Evolutionary conservation across 2,797 vertebrate genomes (phyloP), one percentile per base, ranked within the genome.

Genomic region (Artibeus jamaicensis): DNA sequence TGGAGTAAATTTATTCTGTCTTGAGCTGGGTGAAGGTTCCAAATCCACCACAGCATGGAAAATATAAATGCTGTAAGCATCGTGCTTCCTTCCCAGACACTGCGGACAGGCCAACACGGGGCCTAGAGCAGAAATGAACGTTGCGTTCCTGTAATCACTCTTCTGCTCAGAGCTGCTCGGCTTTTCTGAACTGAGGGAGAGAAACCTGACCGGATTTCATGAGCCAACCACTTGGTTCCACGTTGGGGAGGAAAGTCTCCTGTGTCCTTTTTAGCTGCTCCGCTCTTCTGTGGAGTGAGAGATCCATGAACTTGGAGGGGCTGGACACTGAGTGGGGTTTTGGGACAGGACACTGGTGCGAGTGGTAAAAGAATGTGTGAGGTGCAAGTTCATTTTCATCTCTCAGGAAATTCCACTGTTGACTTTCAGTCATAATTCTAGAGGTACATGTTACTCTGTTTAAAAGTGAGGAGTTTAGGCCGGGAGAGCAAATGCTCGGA

Each of bases 1-100:
- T 96, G 98, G 98, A 98, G 98, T 98, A 97, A 98, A 98, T 98
- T 98, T 98, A 98, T 98, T 98, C 98, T 98, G 98, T 98, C 98
- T 98, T 97, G 98, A 98, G 98, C 98, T 97, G 98, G 98, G 98
- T 94, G 97, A 98, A 98, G 97, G 81, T 98, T 98, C 98, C 98
- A 98, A 98, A 98, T 97, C 97, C 98, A 98, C 98, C 98, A 92
- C 98, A 98, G 98, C 98, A 98, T 98, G 98, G 98, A 98, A 98
- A 99, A 98, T 97, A 98, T 97, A 98, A 98, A 98, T 97, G 97
- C 97, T 97, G 97, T 97, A 97, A 98, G 98, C 98, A 98, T 96
- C 93, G 97, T 78, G 97, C 97, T 97, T 97, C 97, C 97, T 98
- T 98, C 98, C 96, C 98, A 97, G 97, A 89, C 79, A 9, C 94